phyloP scores from a whole-genome alignment of 1,140 invertebrate species.

The Drosophila gunungcola region DNA sequence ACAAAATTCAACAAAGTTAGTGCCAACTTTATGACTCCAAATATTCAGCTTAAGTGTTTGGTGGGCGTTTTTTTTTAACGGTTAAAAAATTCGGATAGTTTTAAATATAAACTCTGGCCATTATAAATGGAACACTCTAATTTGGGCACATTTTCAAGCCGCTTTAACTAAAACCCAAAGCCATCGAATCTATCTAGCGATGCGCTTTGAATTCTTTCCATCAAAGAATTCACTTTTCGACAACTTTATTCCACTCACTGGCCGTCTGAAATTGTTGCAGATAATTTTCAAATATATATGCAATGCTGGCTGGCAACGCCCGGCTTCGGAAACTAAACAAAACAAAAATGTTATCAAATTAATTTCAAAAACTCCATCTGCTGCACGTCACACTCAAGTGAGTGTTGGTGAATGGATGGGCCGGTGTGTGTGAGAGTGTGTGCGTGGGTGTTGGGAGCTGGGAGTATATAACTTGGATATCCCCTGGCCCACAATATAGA shows the following conservation, averaged over 20 bases:
- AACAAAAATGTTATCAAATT: slow-evolving; percentile 75
- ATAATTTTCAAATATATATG: slow-evolving; percentile 35
- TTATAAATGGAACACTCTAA: too few relatives aligned
- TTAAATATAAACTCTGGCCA: too few relatives aligned
- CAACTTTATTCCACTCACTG: slow-evolving; percentile 10
- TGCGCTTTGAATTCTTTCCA: not conserved
- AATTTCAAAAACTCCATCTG: slow-evolving; percentile 81
- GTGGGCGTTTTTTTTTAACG: too few relatives aligned
- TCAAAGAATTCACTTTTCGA: slow-evolving; percentile 11
- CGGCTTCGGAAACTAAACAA: slow-evolving; percentile 28
- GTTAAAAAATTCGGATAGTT: too few relatives aligned
- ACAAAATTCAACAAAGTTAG: too few relatives aligned
- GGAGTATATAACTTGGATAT: slow-evolving; percentile 28
- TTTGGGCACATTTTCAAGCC: not conserved
- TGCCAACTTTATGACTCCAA: too few relatives aligned
- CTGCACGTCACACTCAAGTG: slow-evolving; percentile 69
- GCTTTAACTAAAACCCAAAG: slow-evolving; percentile 2
- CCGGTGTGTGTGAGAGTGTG: not conserved
- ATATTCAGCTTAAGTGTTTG: too few relatives aligned
- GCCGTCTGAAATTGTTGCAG: slow-evolving; percentile 8
- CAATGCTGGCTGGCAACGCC: slow-evolving; percentile 4
- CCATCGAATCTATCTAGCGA: not conserved
- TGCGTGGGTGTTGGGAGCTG: slow-evolving; percentile 5
- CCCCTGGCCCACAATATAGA: slow-evolving; percentile 33
- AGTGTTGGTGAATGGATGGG: slow-evolving; percentile 40